Evolutionary conservation across 2,888 invertebrate genomes (phyloP), one percentile per base, ranked within the genome.

Genomic region (Rhamphomyia laevipes): DNA sequence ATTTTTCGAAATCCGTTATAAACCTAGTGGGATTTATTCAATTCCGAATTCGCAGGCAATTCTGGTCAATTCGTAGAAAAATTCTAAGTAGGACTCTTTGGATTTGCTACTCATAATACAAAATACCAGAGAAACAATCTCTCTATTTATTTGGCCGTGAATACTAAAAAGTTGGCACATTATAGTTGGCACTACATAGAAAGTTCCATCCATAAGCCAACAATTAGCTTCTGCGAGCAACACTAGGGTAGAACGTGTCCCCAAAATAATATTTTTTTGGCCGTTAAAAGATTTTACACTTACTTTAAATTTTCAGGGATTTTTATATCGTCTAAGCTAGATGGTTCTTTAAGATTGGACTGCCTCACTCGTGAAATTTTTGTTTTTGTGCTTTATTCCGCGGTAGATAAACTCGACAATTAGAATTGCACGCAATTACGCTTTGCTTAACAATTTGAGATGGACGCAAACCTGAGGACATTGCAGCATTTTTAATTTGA

Each of bases 111-210:
- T 46, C 43, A 48, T 37, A n/a, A 45, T 27, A 37, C 48, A 48
- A 48, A 38, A 49, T 37, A 42, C 35, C 18, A 46, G 37, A 30
- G 35, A 42, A 38, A 37, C 45, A 40, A 49, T 30, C n/a, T 46
- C 27, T 44, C 38, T 23, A 15, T 49, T 31, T n/a, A 43, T 43
- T 43, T 46, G 17, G 3, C 46, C 46, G 37, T 50, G 46, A 38
- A 43, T 43, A 13, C 42, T 49, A 27, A 49, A 43, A 35, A 46
- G 38, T 31, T 43, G 43, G 9, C 37, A 33, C 13, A 49, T 42
- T 42, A 49, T 49, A 42, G 17, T 23, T 42, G 43, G 35, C 41
- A 49, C 40, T 41, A 49, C 45, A 45, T 48, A 48, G 31, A 48
- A 46, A 38, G 49, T 46, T 43, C 46, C 46, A 46, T 48, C 44